Conservation (phyloP, 2,113 vertebrate species). For the Leucopsar rothschildi region DNA sequence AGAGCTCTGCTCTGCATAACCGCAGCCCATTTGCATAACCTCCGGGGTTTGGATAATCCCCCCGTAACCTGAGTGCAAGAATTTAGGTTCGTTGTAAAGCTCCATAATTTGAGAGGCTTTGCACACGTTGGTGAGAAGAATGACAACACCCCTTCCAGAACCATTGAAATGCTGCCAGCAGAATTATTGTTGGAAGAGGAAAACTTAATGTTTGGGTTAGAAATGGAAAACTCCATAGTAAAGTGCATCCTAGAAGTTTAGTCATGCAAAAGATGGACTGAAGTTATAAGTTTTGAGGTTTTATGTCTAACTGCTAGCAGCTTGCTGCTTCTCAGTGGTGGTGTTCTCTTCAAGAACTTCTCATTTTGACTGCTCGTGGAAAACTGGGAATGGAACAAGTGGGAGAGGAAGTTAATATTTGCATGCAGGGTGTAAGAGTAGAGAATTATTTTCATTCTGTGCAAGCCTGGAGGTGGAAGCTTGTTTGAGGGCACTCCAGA, state of each 20-base stretch:
- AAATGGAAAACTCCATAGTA: neutral
- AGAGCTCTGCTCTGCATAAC: neutral
- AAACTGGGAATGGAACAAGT: neutral
- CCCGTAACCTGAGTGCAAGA: neutral
- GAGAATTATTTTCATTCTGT: neutral
- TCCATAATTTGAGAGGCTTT: neutral
- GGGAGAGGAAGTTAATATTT: neutral
- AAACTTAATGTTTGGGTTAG: neutral
- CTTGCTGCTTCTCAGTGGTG: neutral
- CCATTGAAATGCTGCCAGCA: neutral
- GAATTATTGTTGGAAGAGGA: neutral
- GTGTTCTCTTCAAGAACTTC: neutral
- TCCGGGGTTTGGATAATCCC: neutral
- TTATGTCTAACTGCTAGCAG: neutral
- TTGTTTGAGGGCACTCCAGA: neutral
- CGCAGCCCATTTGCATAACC: neutral
- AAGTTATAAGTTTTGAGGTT: neutral
- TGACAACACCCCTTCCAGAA: neutral
- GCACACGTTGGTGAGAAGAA: neutral
- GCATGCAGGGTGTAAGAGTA: neutral
- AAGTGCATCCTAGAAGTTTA: neutral
- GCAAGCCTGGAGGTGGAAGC: neutral
- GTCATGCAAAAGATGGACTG: neutral
- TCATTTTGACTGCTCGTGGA: neutral
- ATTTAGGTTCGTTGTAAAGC: neutral